Conservation (phyloP, 2,888 invertebrate genomes). For the Bombylius discolor region DNA sequence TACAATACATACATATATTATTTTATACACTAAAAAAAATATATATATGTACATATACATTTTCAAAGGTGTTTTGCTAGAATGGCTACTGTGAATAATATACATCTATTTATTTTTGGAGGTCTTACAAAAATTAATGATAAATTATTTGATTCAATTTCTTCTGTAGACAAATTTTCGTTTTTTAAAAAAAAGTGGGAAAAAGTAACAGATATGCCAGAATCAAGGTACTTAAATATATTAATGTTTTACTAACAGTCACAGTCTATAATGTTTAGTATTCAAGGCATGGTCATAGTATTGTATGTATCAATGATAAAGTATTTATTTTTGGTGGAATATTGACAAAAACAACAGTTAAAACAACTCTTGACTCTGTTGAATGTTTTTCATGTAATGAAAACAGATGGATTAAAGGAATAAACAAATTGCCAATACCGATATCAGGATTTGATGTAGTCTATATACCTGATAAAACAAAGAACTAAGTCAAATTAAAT, state of each 20-base stretch:
- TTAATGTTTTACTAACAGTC: slow-evolving; percentile 3
- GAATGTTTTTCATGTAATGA: slow-evolving; percentile 53
- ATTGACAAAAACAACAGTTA: slow-evolving; percentile 13
- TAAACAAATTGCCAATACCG: slow-evolving; percentile 41
- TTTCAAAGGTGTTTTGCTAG: slow-evolving; percentile 36
- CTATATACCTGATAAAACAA: too few species aligned
- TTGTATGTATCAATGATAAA: slow-evolving; percentile 17
- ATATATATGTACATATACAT: neutral
- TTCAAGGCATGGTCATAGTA: slow-evolving; percentile 22
- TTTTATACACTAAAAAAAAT: too few species aligned
- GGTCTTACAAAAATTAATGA: slow-evolving; percentile 40
- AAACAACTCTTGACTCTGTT: slow-evolving; percentile 45
- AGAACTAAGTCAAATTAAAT: too few species aligned
- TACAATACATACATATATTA: too few species aligned
- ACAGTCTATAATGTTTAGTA: neutral
- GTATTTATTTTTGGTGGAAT: slow-evolving; percentile 24
- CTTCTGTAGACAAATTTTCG: slow-evolving; percentile 20
- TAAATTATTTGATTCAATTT: slow-evolving; percentile 16
- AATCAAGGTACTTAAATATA: slow-evolving; percentile 2
- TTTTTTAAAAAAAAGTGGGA: slow-evolving; percentile 17
- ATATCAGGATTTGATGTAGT: slow-evolving; percentile 41
- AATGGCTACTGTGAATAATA: slow-evolving; percentile 44
- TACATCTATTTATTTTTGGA: slow-evolving; percentile 48
- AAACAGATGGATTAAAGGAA: neutral
- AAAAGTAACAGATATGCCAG: slow-evolving; percentile 16